phyloP scores from a whole-genome alignment of 2,113 vertebrate genomes.

The Chinchilla lanigera region DNA sequence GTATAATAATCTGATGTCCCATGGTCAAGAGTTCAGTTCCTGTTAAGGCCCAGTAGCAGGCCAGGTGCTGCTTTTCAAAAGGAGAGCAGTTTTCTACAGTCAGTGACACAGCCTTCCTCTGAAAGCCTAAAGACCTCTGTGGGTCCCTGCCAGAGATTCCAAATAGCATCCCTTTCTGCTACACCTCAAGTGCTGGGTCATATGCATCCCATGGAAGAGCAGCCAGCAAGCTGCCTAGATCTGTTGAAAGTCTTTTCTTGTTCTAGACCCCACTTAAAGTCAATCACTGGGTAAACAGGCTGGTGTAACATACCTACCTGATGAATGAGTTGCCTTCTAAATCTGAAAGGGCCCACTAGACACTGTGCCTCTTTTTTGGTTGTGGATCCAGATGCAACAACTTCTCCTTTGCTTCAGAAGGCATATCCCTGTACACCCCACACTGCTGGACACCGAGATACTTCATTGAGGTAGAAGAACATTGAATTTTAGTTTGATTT shows the following conservation, averaged over 20 bases:
- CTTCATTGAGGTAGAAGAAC: not conserved
- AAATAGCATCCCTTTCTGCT: no score
- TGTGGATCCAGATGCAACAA: not conserved
- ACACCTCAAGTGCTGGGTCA: not conserved
- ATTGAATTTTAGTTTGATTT: not conserved
- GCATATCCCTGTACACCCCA: not conserved
- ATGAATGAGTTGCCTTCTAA: not conserved
- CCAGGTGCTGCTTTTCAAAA: no score
- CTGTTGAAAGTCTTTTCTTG: not conserved
- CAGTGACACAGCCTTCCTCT: no score
- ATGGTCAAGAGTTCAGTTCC: no score
- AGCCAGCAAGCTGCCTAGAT: not conserved
- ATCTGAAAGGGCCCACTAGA: not conserved
- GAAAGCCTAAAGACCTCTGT: no score
- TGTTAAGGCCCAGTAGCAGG: no score
- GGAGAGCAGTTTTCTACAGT: no score
- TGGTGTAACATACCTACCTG: not conserved
- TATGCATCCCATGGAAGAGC: not conserved
- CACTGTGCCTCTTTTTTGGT: not conserved
- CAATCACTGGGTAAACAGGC: not conserved
- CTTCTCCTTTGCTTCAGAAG: not conserved
- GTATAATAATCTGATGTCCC: not conserved
- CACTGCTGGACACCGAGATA: not conserved
- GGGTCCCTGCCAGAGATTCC: no score
- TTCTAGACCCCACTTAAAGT: not conserved